Base-by-base conservation (phyloP, 2,888 invertebrate genomes). In the Xanthia icteritia region DNA sequence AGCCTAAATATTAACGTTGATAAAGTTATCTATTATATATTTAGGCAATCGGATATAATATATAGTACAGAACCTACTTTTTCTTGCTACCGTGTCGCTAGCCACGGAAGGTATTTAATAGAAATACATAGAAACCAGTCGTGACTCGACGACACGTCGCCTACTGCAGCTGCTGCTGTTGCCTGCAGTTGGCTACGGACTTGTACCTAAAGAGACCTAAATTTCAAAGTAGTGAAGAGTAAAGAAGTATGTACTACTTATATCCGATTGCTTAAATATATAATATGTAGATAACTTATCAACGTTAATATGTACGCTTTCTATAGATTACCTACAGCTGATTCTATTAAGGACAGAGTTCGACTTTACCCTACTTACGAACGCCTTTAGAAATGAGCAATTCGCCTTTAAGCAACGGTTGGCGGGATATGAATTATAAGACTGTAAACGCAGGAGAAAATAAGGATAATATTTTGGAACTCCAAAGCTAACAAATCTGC, bases 401-500 rank as follows among this genome's bases (percentile, higher is more conserved):
- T 8, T 64, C 11, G 15, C 42, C 64, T 27, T 36, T 17, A 15
- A 45, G 27, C 51, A 27, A 58, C 15, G 17, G 36, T 42, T 27
- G 8, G 15, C n/a, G 15, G 11, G 9, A 63, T 42, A 54, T 31
- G 11, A 23, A 70, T 42, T 73, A 56, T 17, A 17, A 42, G 23
- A 54, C 31, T 60, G 17, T 68, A 70, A 61, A 71, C 27, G 17
- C 8, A 20, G 27, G 5, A 23, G 11, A 31, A 78, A 78, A 73
- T 80, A 80, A 56, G 54, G 20, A 63, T 48, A 77, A 80, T 56
- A 56, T 56, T 56, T 73, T 23, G n/a, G 8, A n/a, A 64, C 13
- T 42, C 5, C 9, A 56, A 48, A 63, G 45, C 54, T 31, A 72
- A 48, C 36, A 70, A 79, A 63, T 61, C 61, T 51, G n/a, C 27